A percentile compares a stretch with the other conserved stretches of the same genome.
Conservation (phyloP, 2,888 invertebrate genomes). For the Troides oblongomaculatus region DNA sequence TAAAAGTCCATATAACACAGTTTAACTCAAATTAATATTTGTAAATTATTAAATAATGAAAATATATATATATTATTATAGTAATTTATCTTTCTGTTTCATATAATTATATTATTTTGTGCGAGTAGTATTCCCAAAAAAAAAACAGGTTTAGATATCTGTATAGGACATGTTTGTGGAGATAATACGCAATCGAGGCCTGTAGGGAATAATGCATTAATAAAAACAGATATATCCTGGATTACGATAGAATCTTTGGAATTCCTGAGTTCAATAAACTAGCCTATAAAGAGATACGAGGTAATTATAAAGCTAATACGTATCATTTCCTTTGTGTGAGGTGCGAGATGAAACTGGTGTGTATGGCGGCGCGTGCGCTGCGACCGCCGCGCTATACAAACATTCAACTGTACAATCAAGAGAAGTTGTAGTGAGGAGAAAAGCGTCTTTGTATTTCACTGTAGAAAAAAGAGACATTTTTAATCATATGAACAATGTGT, state of each 20-base stretch:
- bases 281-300: constrained; percentile 30
- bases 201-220: constrained; percentile 18
- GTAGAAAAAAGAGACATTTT: no score
- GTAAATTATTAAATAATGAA: no score
- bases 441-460: not conserved
- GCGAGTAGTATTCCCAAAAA: not conserved
- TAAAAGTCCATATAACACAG: no score
- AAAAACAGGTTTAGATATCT: not conserved
- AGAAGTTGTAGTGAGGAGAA: constrained; percentile 48
- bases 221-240: constrained; percentile 37
- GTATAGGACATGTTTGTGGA: no score
- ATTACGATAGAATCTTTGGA: constrained; percentile 36
- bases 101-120: no score
- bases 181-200: not conserved
- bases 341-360: constrained; percentile 34
- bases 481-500: no score
- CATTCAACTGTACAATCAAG: constrained; percentile 63
- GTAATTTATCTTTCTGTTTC: no score
- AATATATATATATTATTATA: no score
- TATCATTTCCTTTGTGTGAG: constrained; percentile 32
- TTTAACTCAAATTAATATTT: no score
- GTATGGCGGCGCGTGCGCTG: constrained; percentile 50
- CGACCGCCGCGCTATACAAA: constrained; percentile 49
- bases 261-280: constrained; percentile 29
- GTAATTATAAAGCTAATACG: constrained; percentile 25